phyloP scores from a whole-genome alignment of 2,113 vertebrate species.

The Antigone vipio region DNA sequence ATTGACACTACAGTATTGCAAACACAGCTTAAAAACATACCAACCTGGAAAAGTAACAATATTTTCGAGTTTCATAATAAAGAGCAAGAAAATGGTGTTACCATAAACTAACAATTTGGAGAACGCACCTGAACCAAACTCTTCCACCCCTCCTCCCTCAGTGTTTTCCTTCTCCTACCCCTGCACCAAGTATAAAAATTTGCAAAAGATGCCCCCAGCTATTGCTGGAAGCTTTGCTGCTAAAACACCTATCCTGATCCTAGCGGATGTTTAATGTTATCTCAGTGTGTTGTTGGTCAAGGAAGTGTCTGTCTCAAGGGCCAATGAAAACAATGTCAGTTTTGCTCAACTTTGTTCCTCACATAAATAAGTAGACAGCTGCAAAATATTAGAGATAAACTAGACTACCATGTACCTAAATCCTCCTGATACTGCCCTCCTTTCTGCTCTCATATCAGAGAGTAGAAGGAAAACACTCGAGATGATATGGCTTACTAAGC shows the following conservation, averaged over 20 bases:
- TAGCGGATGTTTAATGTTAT: conserved; percentile 49
- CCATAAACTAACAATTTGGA: neutral
- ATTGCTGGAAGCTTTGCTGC: neutral
- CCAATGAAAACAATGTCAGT: conserved; percentile 49
- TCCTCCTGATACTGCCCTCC: neutral
- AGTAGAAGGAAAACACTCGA: neutral
- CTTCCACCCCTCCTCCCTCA: neutral
- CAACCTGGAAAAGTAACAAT: neutral
- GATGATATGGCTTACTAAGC: neutral
- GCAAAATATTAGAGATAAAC: conserved; percentile 47
- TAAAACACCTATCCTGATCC: neutral
- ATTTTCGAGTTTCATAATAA: neutral
- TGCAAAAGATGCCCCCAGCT: neutral
- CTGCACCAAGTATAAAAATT: neutral
- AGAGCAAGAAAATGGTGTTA: neutral
- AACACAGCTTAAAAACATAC: conserved; percentile 10
- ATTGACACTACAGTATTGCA: neutral
- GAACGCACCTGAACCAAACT: neutral
- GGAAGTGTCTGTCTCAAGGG: conserved; percentile 34
- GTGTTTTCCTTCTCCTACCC: neutral
- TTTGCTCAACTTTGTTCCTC: conserved; percentile 43
- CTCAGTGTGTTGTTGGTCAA: conserved; percentile 10
- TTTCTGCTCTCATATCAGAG: neutral
- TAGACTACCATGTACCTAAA: neutral
- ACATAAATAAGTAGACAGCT: conserved; percentile 48